Evolutionary conservation across 2,888 invertebrate species (phyloP), one percentile per base, ranked within the genome.

Genomic region (Sturmia bella): DNA sequence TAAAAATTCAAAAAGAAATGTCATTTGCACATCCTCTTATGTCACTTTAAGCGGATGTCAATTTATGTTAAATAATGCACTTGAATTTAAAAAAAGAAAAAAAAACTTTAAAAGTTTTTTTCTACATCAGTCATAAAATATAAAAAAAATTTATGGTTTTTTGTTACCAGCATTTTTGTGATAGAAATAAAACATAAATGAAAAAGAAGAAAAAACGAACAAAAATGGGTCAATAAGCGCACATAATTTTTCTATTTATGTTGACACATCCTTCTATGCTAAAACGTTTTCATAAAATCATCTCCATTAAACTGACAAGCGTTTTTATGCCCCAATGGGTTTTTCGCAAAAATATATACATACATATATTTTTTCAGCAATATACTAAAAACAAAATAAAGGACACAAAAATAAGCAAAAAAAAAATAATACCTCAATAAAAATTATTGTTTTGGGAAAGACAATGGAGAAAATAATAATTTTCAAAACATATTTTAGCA

Each of bases 401-500:
- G 1, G 37, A 64, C 48, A 50, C n/a, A 48, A 15, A 39, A 73
- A 56, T n/a, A 27, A 50, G 56, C 2, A 24, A 52, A 52, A 52
- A 56, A 56, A 12, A 52, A 32, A 56, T 45, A 19, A 56, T n/a
- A 17, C 56, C 39, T 24, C 41, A 68, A 73, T 74, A 66, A 68
- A 80, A 74, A 63, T 80, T 41, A 61, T 80, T 73, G 73, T 74
- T 73, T 74, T 50, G 50, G 63, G 61, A 61, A 48, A 69, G 64
- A 68, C 59, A 72, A 52, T 32, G 37, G 39, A 63, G 41, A 56
- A 41, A 73, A 48, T 13, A 69, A 61, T 21, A 69, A 61, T 59
- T 52, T 59, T 74, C 54, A 48, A 78, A 73, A 79, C 73, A 69
- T 59, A 79, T 69, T 79, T 79, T 63, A 79, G 61, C 68, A 80